These are phyloP conservation scores for Ecdyonurus torrentis DNA, from an alignment of 2,888 invertebrate species.

Conservation along the genomic window DNA sequence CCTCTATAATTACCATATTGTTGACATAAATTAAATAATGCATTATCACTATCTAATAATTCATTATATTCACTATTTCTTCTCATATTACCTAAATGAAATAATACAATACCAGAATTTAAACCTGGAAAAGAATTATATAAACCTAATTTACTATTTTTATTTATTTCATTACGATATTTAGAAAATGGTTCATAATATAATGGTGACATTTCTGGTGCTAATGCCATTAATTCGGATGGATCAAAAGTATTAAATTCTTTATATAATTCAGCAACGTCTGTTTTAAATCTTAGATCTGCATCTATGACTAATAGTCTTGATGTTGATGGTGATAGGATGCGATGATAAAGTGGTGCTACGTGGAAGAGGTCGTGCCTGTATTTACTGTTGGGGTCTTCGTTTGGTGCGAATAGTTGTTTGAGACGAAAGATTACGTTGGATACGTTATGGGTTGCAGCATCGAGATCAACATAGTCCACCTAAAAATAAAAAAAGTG, in stretches of 20 bases:
- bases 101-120: neutral
- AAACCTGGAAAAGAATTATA: neutral
- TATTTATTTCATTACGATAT: neutral
- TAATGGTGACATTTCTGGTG: slow-evolving; percentile 2
- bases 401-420: neutral
- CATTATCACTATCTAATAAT: neutral
- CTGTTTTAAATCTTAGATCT: neutral
- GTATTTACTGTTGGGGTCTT: slow-evolving; percentile 3
- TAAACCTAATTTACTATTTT: neutral
- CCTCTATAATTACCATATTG: neutral
- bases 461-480: slow-evolving; percentile 1
- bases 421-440: neutral
- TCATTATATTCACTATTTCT: neutral
- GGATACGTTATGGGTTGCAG: neutral
- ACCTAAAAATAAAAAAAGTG: too few relatives aligned
- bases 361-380: neutral
- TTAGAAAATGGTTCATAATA: slow-evolving; percentile 1
- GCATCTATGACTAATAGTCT: slow-evolving; percentile 2
- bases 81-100: neutral
- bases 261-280: neutral
- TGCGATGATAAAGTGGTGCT: slow-evolving; percentile 1
- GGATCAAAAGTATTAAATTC: neutral
- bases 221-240: slow-evolving; percentile 1
- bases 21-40: neutral
- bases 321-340: neutral